Base-by-base conservation (phyloP, 2,113 vertebrate genomes). In the Laticauda colubrina region DNA sequence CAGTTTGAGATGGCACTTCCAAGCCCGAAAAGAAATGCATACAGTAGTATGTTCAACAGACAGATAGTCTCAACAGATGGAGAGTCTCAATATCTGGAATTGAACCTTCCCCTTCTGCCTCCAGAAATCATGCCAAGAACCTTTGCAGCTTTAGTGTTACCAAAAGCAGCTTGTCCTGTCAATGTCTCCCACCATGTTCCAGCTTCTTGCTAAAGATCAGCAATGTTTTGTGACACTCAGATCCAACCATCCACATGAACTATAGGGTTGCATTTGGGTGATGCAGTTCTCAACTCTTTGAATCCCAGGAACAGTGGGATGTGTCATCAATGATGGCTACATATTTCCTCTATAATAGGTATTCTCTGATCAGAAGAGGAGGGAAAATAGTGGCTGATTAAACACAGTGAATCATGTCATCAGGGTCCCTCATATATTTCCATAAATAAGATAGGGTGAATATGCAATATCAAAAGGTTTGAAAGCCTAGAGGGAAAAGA, bases 111-210 rank as follows among this genome's bases (percentile, higher is more conserved):
- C 54, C 43, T 51, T 85, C 39, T 56, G 90, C 94, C 90, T 39
- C 14, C 14, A 75, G 69, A 94, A 86, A 75, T 14, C n/a, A 91
- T 90, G 75, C 91, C 92, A 94, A 88, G 20, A 23, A 8, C 4
- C n/a, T 23, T 45, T 95, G 92, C 61, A 92, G 92, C 88, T 2
- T 0, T 23, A 23, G 29, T 12, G 48, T 48, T 39, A 43, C n/a
- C 39, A 93, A 48, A 24, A 64, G 92, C 34, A 90, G 45, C 23
- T 94, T 90, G 86, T 69, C 54, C 51, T 85, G 54, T 91, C 90
- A 86, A 7, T 56, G 69, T 34, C 39, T 92, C 53, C 81, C 4
- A n/a, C 89, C 26, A 54, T 4, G n/a, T 20, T 45, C 57, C 85
- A 87, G 55, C 48, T 54, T 3, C 85, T 89, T 88, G 14, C 87